Evolutionary conservation across 2,888 invertebrate species (phyloP), one percentile per base, ranked within the genome.

Genomic region (Drosophila prolongata): DNA sequence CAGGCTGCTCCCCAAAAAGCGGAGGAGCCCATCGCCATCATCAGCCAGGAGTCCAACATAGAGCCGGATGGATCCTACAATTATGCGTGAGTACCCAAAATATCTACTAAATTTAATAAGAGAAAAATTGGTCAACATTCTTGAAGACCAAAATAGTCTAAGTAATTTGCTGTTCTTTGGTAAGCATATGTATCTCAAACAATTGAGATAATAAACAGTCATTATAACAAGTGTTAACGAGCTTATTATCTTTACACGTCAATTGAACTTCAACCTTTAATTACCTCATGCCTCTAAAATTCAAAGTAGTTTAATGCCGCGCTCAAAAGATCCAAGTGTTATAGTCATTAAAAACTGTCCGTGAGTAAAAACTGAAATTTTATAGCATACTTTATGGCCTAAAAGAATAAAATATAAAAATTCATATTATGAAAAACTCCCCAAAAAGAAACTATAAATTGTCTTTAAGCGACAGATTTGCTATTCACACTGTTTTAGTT

Each of bases 41-140:
- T 96, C 70, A 95, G 94, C 80, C 95, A 96, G 91, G 95, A 95
- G 69, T 95, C 95, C 70, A 95, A 95, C 82, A 94, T 95, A 78
- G 94, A 95, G 84, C 94, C 95, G 1, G 95, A 95, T 90, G 96
- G 96, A 69, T 94, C 95, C 42, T 96, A 96, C 83, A 94, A 94
- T 91, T 95, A 94, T 93, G 95, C 94, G 96, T 95, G 92, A 92
- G 89, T 85, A 53, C 16, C 2, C 1, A 0, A 4, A 19, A 49
- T 3, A 16, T 16, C 16, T 1, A 16, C 1, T 16, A 1, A 16
- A 16, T 1, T 16, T 1, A 37, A 2, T 19, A 19, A 19, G 3
- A 19, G 19, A 19, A 1, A 24, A 24, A 24, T 4, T 24, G 24
- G 24, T 24, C 24, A 24, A 4, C 24, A 24, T 4, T 24, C 24